Base-by-base conservation (phyloP, 64 coral and sea anemone species). In the Stylophora pistillata region DNA sequence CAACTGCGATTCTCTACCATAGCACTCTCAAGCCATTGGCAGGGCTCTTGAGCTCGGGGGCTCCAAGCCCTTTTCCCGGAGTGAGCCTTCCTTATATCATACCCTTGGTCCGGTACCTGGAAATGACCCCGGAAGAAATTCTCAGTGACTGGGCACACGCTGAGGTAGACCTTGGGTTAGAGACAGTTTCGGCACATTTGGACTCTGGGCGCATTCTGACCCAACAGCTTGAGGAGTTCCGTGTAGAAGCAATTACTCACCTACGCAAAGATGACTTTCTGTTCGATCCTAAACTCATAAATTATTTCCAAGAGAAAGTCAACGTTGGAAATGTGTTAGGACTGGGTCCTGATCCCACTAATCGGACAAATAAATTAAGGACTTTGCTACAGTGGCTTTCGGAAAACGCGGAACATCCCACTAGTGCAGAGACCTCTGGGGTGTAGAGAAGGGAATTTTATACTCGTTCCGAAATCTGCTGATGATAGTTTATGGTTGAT, bases 1-100 rank as follows among this genome's bases (percentile, higher is more conserved):
- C 87, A 2, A 86, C 87, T 30, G 95, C 95, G 5, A 93, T 93
- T 54, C 84, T 92, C 18, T 93, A 89, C 72, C 91, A 97, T 64
- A 97, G 95, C 31, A 90, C 91, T 18, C 82, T 97, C 32, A 97
- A 97, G 56, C 95, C 95, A 13, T 72, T 97, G 5, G 95, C 92
- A 30, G 82, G 75, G 41, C 91, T 97, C 34, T 69, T 97, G 37
- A 89, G 87, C 64, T 93, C 95, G 33, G 95, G 95, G 3, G 95
- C 95, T 87, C 95, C 91, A 1, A 97, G 95, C 69, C 95, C 95
- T 73, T 97, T 97, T 23, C 95, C 95, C 13, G 95, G 95, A 76
- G 94, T 93, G 75, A 93, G 95, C 87, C 74, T 97, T 64, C 95
- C 95, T 10, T 90, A 97, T 86, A 59, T 97, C 27, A 85, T 97